Conservation (phyloP, 2,113 vertebrate species). For the Rhinolophus ferrumequinum region DNA sequence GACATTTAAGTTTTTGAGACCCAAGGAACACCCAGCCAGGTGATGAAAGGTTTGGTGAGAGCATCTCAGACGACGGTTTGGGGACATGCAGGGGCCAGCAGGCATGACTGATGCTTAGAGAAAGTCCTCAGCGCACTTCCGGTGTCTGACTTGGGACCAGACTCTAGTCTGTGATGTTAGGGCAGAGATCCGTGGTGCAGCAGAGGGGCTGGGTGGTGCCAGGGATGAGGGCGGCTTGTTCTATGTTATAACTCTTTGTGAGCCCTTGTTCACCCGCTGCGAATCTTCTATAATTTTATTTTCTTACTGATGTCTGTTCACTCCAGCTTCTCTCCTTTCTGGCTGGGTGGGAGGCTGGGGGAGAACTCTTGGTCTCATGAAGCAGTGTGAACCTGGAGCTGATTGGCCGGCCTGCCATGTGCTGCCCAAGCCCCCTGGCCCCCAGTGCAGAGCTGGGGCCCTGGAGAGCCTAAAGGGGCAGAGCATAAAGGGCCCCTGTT, state of each 20-base stretch:
- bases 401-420: rapidly evolving
- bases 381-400: neutral
- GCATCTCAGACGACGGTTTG: neutral
- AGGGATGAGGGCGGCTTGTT: too few species aligned
- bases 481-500: constrained; percentile 51
- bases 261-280: rapidly evolving
- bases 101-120: rapidly evolving
- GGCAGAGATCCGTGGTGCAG: neutral
- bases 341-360: neutral
- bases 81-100: neutral
- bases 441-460: neutral
- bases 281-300: neutral
- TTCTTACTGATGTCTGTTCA: neutral
- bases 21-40: neutral
- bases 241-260: rapidly evolving
- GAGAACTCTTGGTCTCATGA: neutral
- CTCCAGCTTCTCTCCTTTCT: neutral
- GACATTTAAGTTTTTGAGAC: neutral
- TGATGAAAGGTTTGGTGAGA: neutral
- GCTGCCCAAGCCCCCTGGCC: neutral
- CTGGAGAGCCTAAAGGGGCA: neutral
- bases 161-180: neutral
- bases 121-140: too few species aligned
- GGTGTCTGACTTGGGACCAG: neutral
- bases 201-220: too few species aligned